phyloP scores from a whole-genome alignment of 2,888 invertebrate species.

The Eilema griseolum region DNA sequence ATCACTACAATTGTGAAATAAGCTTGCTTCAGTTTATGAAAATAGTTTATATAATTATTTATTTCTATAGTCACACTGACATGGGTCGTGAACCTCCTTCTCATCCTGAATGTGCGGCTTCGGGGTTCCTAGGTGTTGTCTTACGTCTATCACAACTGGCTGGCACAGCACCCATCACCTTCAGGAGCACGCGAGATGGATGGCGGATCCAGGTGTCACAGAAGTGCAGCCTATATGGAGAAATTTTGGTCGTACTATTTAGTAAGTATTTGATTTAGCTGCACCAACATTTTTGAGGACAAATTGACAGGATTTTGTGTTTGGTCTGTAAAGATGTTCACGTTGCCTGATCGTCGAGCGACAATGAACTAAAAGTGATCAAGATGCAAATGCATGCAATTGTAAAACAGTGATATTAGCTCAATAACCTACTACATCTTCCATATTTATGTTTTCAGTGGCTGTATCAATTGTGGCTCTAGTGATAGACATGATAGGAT shows the following conservation, averaged over 20 bases:
- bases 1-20: background rate
- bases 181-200: background rate
- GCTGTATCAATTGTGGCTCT: background rate
- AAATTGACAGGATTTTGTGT: too few species aligned
- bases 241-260: background rate
- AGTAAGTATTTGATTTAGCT: background rate
- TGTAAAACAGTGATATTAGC: too few species aligned
- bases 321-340: too few species aligned
- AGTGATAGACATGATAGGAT: background rate
- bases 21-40: background rate
- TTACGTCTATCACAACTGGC: constrained; percentile 4
- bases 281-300: background rate
- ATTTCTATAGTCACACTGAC: background rate
- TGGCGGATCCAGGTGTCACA: constrained; percentile 3
- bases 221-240: constrained; percentile 14
- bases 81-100: background rate
- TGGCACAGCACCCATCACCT: background rate
- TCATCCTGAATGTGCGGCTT: background rate
- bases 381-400: too few species aligned
- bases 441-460: background rate
- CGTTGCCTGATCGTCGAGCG: too few species aligned
- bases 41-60: background rate
- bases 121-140: background rate
- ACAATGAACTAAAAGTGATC: too few species aligned
- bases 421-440: background rate